phyloP scores from a whole-genome alignment of 1,140 invertebrate species.

The Penaeus indicus region DNA sequence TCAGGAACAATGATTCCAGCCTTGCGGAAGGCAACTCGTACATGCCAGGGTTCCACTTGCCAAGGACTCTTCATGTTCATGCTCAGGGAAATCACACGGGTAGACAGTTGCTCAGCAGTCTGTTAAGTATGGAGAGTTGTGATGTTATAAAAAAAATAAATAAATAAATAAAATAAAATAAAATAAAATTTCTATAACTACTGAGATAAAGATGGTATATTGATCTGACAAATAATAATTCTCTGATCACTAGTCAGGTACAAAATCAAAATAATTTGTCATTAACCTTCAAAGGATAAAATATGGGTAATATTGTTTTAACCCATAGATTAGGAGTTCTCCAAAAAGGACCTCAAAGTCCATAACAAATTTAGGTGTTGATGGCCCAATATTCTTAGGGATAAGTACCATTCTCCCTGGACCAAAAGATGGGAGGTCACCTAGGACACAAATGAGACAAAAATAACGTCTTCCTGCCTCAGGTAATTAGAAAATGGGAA shows the following conservation, averaged over 20 bases:
- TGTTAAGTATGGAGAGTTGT: constrained; percentile 29
- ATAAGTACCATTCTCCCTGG: too few relatives aligned
- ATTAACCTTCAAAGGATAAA: not conserved
- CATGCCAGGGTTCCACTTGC: constrained; percentile 86
- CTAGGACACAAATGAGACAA: too few relatives aligned
- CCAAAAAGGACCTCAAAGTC: too few relatives aligned
- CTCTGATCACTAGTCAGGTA: not conserved
- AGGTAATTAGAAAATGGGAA: too few relatives aligned
- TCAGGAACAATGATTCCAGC: constrained; percentile 78
- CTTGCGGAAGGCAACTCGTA: constrained; percentile 80
- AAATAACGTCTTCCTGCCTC: too few relatives aligned
- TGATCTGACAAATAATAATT: constrained; percentile 13
- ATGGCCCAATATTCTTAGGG: too few relatives aligned
- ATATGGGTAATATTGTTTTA: not conserved
- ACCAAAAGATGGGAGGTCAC: too few relatives aligned
- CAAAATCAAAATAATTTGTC: not conserved
- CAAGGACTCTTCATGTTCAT: constrained; percentile 86
- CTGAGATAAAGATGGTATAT: constrained; percentile 22
- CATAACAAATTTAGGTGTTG: too few relatives aligned
- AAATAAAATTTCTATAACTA: too few relatives aligned
- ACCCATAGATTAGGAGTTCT: too few relatives aligned
- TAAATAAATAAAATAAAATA: too few relatives aligned
- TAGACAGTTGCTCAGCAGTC: constrained; percentile 66
- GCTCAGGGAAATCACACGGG: constrained; percentile 72
- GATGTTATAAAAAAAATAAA: not conserved